Evolutionary conservation across 1,140 invertebrate species (phyloP).

Genomic region (Whitmania pigra): DNA sequence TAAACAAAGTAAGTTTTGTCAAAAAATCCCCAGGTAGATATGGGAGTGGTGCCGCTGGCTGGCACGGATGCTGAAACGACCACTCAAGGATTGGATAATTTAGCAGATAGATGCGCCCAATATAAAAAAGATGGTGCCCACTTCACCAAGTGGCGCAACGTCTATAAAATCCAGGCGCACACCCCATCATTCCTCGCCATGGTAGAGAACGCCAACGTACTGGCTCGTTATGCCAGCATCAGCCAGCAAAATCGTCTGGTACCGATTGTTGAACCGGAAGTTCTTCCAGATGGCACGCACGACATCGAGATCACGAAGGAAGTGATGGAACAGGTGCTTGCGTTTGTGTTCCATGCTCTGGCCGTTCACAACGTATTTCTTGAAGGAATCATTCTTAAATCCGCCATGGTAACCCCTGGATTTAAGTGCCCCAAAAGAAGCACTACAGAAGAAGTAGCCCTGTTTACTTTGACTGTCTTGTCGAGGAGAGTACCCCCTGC

Average conservation of each 20-base stretch:
- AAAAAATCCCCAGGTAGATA: conserved; percentile 36
- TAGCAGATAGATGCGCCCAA: conserved; percentile 81
- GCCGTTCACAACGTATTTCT: conserved; percentile 90
- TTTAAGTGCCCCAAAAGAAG: conserved; percentile 59
- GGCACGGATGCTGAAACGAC: conserved; percentile 85
- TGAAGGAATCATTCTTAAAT: conserved; percentile 91
- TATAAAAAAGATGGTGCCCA: conserved; percentile 96
- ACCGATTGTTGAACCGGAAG: conserved; percentile 91
- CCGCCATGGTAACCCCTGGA: conserved; percentile 88
- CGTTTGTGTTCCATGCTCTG: conserved; percentile 89
- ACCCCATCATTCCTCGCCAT: conserved; percentile 80
- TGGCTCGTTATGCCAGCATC: conserved; percentile 91
- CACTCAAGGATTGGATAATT: conserved; percentile 68
- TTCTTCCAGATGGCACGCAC: conserved; percentile 75
- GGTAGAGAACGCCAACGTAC: conserved; percentile 82
- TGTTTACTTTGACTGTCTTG: conserved; percentile 76
- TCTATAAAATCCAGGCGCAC: conserved; percentile 79
- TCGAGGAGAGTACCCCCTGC: conserved; percentile 37
- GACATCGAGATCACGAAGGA: conserved; percentile 73
- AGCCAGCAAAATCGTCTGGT: conserved; percentile 90
- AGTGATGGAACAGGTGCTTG: conserved; percentile 57
- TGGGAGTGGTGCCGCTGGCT: conserved; percentile 44
- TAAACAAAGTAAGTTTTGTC: background rate
- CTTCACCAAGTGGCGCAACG: conserved; percentile 97
- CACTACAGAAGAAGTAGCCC: conserved; percentile 59